Evolutionary conservation across 2,113 vertebrate genomes (phyloP).

Genomic region (Ceratotherium simum): DNA sequence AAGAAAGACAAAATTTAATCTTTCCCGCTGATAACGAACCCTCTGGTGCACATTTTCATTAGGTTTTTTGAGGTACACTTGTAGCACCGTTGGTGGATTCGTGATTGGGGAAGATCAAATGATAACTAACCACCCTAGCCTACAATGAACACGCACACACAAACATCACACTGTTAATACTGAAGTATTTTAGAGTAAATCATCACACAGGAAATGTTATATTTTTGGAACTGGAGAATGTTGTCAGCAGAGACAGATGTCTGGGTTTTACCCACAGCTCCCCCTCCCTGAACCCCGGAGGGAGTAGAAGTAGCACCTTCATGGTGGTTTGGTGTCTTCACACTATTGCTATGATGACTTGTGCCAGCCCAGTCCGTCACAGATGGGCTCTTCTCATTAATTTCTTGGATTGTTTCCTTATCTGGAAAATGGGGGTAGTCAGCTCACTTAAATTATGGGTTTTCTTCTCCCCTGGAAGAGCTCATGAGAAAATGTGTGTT

Average conservation of each 20-base stretch:
- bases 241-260: neutral
- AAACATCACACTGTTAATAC: neutral
- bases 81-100: neutral
- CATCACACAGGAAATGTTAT: neutral
- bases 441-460: neutral
- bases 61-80: neutral
- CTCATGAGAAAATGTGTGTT: neutral
- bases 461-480: constrained; percentile 19
- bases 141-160: neutral
- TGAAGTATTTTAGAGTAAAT: neutral
- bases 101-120: neutral
- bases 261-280: neutral
- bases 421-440: constrained; percentile 8
- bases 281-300: neutral
- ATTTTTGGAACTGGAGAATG: neutral
- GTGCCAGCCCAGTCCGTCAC: neutral
- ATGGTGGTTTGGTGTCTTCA: neutral
- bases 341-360: neutral
- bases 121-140: neutral
- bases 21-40: neutral
- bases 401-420: neutral
- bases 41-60: neutral
- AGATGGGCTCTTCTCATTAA: neutral
- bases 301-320: neutral
- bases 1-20: neutral